Evolutionary conservation across 2,797 vertebrate genomes (phyloP).

Genomic region (Simalia tracyae): DNA sequence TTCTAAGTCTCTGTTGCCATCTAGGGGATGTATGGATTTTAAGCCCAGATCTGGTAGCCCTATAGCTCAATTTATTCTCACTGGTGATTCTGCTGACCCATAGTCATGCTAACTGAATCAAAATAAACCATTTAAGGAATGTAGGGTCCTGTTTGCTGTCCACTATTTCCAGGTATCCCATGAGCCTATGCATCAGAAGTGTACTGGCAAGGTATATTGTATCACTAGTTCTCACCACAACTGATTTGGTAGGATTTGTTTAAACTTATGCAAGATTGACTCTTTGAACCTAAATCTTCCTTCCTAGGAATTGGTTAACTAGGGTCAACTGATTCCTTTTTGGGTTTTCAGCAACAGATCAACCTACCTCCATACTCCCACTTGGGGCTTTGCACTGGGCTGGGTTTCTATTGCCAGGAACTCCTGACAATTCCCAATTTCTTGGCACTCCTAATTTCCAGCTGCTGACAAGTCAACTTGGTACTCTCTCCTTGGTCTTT

Average conservation of each 20-base stretch:
- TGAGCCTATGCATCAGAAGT: background rate
- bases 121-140: background rate
- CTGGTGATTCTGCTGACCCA: background rate
- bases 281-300: background rate
- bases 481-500: no score
- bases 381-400: background rate
- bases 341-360: background rate
- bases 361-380: background rate
- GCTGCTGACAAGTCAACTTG: no score
- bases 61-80: background rate
- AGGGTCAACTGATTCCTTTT: background rate
- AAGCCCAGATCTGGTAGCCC: background rate
- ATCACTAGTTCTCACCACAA: background rate
- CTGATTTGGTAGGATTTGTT: background rate
- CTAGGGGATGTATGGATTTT: background rate
- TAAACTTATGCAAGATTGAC: background rate
- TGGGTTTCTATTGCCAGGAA: background rate
- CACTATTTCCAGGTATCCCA: background rate
- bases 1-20: background rate
- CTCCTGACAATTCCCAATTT: background rate
- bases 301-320: background rate
- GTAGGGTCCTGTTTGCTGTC: background rate
- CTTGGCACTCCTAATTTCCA: no score
- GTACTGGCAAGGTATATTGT: background rate
- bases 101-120: background rate